Evolutionary conservation across 30 jellyfish, hydroid and myxozoan species (phyloP).

Genomic region (Cassiopea xamachana): DNA sequence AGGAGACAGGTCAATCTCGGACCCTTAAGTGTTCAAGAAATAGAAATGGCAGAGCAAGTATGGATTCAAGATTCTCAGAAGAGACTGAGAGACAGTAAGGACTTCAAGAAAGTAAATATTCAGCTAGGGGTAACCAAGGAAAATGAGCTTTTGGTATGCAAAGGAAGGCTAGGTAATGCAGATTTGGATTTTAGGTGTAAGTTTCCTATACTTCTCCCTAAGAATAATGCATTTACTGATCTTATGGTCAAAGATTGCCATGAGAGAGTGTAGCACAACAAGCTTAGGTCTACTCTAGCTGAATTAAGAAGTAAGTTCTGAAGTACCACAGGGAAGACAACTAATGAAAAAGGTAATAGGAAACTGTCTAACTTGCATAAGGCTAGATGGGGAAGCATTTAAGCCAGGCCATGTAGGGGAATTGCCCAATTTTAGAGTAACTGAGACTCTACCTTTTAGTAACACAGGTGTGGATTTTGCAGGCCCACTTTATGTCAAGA

Average conservation of each 20-base stretch:
- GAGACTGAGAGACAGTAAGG: slow-evolving; percentile 17
- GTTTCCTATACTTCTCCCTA: slow-evolving; percentile 60
- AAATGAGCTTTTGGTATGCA: slow-evolving; percentile 49
- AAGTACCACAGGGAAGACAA: slow-evolving; percentile 78
- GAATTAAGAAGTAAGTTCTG: slow-evolving; percentile 65
- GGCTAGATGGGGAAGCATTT: slow-evolving; percentile 37
- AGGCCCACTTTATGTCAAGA: slow-evolving; percentile 67
- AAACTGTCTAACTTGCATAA: slow-evolving; percentile 41
- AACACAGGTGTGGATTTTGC: slow-evolving; percentile 69
- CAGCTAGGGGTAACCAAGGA: slow-evolving; percentile 60
- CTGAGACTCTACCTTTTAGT: slow-evolving; percentile 50
- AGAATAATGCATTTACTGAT: slow-evolving; percentile 50
- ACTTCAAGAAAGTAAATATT: slow-evolving; percentile 7
- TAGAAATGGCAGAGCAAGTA: slow-evolving; percentile 56
- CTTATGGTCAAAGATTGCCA: slow-evolving; percentile 61
- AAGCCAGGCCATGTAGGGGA: slow-evolving; percentile 40
- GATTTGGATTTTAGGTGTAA: slow-evolving; percentile 64
- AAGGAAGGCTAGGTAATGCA: slow-evolving; percentile 63
- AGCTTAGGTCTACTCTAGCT: slow-evolving; percentile 65
- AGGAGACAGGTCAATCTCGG: background rate
- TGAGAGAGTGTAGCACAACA: slow-evolving; percentile 64
- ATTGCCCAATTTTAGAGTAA: slow-evolving; percentile 63
- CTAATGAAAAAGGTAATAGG: slow-evolving; percentile 62
- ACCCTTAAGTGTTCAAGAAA: slow-evolving; percentile 55
- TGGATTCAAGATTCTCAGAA: slow-evolving; percentile 59